Conservation (phyloP, 2,888 invertebrate genomes). For the Diplazon laetatorius region DNA sequence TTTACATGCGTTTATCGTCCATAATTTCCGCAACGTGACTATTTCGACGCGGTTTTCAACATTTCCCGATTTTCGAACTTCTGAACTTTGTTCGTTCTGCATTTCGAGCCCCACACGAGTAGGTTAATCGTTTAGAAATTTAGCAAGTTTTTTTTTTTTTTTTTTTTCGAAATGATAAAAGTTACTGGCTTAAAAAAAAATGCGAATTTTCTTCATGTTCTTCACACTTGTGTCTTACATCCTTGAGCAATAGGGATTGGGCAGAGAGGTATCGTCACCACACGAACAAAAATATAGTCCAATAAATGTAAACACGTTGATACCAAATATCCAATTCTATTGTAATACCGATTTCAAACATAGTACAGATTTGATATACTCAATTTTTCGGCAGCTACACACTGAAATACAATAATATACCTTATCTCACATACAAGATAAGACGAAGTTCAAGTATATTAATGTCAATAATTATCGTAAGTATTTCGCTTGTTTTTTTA, state of each 20-base stretch:
- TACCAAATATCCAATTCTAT: conserved; percentile 62
- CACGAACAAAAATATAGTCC: conserved; percentile 15
- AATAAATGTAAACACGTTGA: conserved; percentile 17
- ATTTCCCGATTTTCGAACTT: too few relatives aligned
- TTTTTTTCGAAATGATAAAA: too few relatives aligned
- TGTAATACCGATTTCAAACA: conserved; percentile 57
- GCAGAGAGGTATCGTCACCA: conserved; percentile 33
- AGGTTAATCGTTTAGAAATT: too few relatives aligned
- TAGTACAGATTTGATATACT: conserved; percentile 62
- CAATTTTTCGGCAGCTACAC: conserved; percentile 56
- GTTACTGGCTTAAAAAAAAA: too few relatives aligned
- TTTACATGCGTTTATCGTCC: too few relatives aligned
- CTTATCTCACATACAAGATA: conserved; percentile 57
- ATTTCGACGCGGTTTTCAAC: too few relatives aligned
- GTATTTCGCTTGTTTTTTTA: conserved; percentile 34
- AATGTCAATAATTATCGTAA: conserved; percentile 57
- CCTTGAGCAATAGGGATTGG: conserved; percentile 37
- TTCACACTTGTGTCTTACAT: not conserved
- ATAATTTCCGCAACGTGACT: too few relatives aligned
- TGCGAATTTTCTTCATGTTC: too few relatives aligned
- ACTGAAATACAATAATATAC: conserved; percentile 59
- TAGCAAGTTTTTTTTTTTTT: too few relatives aligned
- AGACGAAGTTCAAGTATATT: conserved; percentile 62
- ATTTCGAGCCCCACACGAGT: too few relatives aligned
- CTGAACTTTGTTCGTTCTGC: too few relatives aligned